Percentiles rank a stretch among this genome's conserved stretches.
phyloP scores from a whole-genome alignment of 2,797 vertebrate species.

The Lithobates sylvaticus region DNA sequence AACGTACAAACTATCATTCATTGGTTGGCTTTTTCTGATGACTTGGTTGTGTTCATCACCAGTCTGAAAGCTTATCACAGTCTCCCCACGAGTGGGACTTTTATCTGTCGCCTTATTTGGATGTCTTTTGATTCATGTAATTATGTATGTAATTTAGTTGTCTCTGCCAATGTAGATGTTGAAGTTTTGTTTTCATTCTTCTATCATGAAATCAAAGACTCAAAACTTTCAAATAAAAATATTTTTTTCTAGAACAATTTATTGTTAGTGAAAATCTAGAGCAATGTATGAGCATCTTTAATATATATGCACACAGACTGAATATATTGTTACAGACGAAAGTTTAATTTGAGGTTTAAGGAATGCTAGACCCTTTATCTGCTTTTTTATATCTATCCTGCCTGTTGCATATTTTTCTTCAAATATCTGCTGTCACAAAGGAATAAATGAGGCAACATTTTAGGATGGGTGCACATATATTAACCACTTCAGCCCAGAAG shows the following conservation, averaged over 20 bases:
- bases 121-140: constrained; percentile 70
- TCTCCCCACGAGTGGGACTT: constrained; percentile 73
- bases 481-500: too few species aligned
- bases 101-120: constrained; percentile 67
- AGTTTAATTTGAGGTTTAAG: too few species aligned
- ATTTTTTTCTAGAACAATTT: constrained; percentile 1
- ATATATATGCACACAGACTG: too few species aligned
- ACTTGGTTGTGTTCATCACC: constrained; percentile 67
- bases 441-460: too few species aligned
- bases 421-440: too few species aligned
- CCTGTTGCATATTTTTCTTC: too few species aligned
- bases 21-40: constrained; percentile 72
- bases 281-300: background rate
- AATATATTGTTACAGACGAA: too few species aligned
- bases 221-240: constrained; percentile 70
- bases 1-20: constrained; percentile 69
- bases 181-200: constrained; percentile 70
- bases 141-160: constrained; percentile 68
- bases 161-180: constrained; percentile 66
- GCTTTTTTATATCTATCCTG: too few species aligned
- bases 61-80: constrained; percentile 69
- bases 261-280: background rate
- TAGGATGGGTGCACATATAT: too few species aligned
- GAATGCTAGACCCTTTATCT: too few species aligned
- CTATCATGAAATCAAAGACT: constrained; percentile 68